A percentile compares a stretch with the other conserved stretches of the same genome.
Evolutionary conservation across 2,113 vertebrate genomes (phyloP).

Genomic region (Misgurnus mizolepis): DNA sequence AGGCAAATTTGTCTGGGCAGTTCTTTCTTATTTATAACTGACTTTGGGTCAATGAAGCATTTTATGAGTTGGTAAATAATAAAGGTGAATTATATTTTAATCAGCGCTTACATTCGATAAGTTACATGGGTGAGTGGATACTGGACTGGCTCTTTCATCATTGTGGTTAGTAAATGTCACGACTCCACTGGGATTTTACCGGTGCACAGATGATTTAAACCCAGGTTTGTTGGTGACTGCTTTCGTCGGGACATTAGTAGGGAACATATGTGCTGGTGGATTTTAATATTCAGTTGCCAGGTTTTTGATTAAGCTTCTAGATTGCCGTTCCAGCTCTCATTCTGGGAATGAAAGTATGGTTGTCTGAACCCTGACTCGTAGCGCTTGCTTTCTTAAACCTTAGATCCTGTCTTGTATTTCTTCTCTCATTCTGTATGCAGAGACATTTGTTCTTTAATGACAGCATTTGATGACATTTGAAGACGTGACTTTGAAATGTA

Average conservation of each 20-base stretch:
- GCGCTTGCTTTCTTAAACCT: neutral
- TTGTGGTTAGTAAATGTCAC: constrained; percentile 46
- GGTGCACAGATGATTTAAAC: constrained; percentile 7
- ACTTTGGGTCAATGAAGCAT: constrained; percentile 36
- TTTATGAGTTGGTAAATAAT: constrained; percentile 46
- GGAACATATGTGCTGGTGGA: neutral
- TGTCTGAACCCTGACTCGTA: neutral
- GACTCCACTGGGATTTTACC: constrained; percentile 2
- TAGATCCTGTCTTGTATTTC: too few relatives aligned
- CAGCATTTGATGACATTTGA: constrained; percentile 26
- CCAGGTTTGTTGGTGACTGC: constrained; percentile 7
- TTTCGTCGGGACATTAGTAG: neutral
- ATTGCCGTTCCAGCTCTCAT: neutral
- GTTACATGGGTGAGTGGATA: constrained; percentile 35
- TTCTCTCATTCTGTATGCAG: neutral
- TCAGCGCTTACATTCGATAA: constrained; percentile 35
- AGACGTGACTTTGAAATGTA: constrained; percentile 6
- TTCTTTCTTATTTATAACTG: constrained; percentile 13
- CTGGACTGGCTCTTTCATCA: constrained; percentile 36
- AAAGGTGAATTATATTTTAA: constrained; percentile 51
- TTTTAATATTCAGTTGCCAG: neutral
- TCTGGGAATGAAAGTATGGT: neutral
- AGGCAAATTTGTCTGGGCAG: constrained; percentile 17
- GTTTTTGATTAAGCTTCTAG: neutral
- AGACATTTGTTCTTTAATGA: neutral